Percentiles rank a stretch among this genome's conserved stretches.
Conservation (phyloP, 2,888 invertebrate species). For the Stenodera caucasica region DNA sequence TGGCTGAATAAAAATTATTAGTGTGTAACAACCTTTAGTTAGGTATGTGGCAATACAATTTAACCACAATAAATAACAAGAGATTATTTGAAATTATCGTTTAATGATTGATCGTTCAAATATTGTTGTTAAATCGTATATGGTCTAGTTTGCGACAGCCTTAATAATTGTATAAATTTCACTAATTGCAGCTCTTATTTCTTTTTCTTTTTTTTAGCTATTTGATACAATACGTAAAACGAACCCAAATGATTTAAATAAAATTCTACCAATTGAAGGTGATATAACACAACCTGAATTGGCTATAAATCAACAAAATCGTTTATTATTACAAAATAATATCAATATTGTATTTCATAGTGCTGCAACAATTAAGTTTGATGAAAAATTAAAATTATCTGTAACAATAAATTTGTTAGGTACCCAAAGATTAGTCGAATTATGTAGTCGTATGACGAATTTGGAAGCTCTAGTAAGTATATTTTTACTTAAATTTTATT, state of each 20-base stretch:
- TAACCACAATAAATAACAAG: too few relatives aligned
- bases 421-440: slow-evolving; percentile 85
- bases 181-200: not conserved
- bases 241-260: slow-evolving; percentile 72
- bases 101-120: too few relatives aligned
- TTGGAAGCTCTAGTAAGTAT: slow-evolving; percentile 68
- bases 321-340: slow-evolving; percentile 69
- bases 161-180: not conserved
- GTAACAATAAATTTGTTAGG: slow-evolving; percentile 96
- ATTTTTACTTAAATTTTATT: not conserved
- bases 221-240: slow-evolving; percentile 74
- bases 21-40: too few relatives aligned
- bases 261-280: slow-evolving; percentile 78
- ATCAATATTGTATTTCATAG: slow-evolving; percentile 96
- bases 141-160: too few relatives aligned
- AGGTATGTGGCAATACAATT: too few relatives aligned
- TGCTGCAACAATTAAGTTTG: slow-evolving; percentile 97
- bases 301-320: slow-evolving; percentile 79
- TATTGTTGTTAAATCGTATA: too few relatives aligned
- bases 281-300: slow-evolving; percentile 84
- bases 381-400: slow-evolving; percentile 92
- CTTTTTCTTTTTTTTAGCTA: slow-evolving; percentile 61
- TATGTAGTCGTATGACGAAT: slow-evolving; percentile 87
- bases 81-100: too few relatives aligned
- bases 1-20: not conserved